Percentiles rank a stretch among this genome's conserved stretches.
phyloP scores from a whole-genome alignment of 2,888 invertebrate genomes.

The Gortyna flavago region DNA sequence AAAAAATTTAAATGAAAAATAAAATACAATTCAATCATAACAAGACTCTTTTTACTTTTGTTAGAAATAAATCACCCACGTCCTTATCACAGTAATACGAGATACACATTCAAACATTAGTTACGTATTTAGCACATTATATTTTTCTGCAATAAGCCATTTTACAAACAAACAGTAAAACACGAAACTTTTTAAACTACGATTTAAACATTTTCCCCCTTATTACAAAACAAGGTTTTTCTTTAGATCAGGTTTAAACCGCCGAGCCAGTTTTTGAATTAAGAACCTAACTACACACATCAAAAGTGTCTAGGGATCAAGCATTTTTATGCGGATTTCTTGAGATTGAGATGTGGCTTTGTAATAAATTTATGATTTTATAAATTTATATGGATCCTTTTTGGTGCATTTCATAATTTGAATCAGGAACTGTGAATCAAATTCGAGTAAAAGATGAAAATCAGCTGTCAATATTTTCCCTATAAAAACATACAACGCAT shows the following conservation, averaged over 20 bases:
- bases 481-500: too few species aligned
- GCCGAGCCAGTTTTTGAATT: background rate
- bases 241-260: background rate
- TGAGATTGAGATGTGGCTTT: too few species aligned
- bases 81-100: constrained; percentile 16
- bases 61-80: constrained; percentile 28
- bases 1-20: constrained; percentile 82
- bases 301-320: too few species aligned
- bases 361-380: too few species aligned
- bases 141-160: background rate
- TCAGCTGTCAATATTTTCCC: too few species aligned
- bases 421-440: too few species aligned
- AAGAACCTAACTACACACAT: background rate
- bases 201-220: background rate
- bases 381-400: too few species aligned
- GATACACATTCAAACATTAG: constrained; percentile 7
- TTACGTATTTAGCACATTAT: background rate
- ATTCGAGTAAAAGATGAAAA: too few species aligned
- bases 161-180: background rate
- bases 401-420: too few species aligned
- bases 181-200: background rate
- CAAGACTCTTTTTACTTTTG: constrained; percentile 65
- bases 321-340: too few species aligned
- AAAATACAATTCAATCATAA: constrained; percentile 83
- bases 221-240: background rate